A percentile compares a stretch with the other conserved stretches of the same genome.
Conservation (phyloP, 1,140 invertebrate genomes). For the Brachionus angularis region DNA sequence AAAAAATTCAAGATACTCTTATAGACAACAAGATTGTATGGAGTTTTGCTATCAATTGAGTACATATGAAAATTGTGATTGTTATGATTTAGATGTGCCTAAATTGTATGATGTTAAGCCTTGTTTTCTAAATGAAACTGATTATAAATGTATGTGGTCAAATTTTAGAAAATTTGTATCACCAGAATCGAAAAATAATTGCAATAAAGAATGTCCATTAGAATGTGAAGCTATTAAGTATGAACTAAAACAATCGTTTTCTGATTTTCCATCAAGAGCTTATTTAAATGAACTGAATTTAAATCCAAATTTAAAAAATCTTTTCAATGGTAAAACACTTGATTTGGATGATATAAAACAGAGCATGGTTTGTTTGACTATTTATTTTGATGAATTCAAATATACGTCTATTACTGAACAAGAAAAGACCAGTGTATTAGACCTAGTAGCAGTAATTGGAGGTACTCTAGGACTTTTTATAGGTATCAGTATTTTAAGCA, state of each 20-base stretch:
- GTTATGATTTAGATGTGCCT: background rate
- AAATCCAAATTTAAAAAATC: background rate
- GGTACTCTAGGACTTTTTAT: conserved; percentile 10
- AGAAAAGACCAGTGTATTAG: background rate
- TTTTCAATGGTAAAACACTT: background rate
- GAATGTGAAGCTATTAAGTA: conserved; percentile 6
- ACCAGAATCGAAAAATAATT: background rate
- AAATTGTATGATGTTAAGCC: too few species aligned
- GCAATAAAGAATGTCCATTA: background rate
- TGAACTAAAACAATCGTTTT: background rate
- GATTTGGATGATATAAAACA: conserved; percentile 1
- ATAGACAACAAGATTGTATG: conserved; percentile 7
- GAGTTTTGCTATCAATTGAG: background rate
- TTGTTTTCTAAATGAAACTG: too few species aligned
- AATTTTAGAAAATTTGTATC: background rate
- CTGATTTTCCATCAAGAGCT: background rate
- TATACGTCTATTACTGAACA: conserved; percentile 5
- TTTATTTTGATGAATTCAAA: background rate
- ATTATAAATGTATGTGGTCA: background rate
- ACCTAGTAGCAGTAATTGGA: too few species aligned
- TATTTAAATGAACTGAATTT: conserved; percentile 3
- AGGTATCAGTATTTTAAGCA: background rate
- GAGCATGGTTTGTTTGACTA: background rate
- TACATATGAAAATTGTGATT: background rate
- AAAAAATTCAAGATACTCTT: background rate